Evolutionary conservation across 2,113 vertebrate genomes (phyloP), one percentile per base, ranked within the genome.

Genomic region (Sylvilagus bachmani): DNA sequence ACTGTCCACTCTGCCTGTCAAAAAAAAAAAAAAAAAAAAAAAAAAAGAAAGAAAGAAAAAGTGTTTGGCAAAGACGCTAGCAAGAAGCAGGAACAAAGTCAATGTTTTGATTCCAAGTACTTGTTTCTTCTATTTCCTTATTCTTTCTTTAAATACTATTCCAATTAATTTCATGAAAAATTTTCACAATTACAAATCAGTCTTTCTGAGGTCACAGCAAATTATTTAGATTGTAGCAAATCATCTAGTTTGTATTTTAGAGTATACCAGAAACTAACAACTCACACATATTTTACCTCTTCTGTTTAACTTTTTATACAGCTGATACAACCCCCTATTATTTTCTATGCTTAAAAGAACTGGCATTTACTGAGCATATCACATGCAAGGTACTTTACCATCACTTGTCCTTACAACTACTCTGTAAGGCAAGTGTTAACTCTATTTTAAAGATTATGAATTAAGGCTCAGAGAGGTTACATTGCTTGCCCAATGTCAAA

Each of bases 361-460:
- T 82, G 44, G 24, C 49, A 94, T 61, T 78, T 95, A 51, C 5
- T 89, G 79, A 96, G n/a, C 22, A 89, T 93, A 89, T n/a, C 19
- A 62, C 33, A 21, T 71, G 27, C 22, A 82, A 64, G 49, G 5
- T 78, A 73, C 31, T 92, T 77, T 25, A 87, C n/a, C 64, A 82
- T 78, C 61, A 92, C 51, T 77, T 85, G 36, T 79, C 10, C 38
- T 94, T 80, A 85, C 4, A 83, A 67, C 62, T 84, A 78, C 36
- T 51, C 69, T 53, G 51, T 86, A 92, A 89, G 31, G 29, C 67
- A 89, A 88, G 55, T 70, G 53, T 87, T 91, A 51, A 16, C 1
- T 29, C 22, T 8, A 89, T 86, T 86, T 93, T 81, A 95, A 86
- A 93, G 81, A 93, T 33, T 51, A 90, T 25, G 49, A 83, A 95